Evolutionary conservation across 2,888 invertebrate species (phyloP), one percentile per base, ranked within the genome.

Genomic region (Ditula angustiorana): DNA sequence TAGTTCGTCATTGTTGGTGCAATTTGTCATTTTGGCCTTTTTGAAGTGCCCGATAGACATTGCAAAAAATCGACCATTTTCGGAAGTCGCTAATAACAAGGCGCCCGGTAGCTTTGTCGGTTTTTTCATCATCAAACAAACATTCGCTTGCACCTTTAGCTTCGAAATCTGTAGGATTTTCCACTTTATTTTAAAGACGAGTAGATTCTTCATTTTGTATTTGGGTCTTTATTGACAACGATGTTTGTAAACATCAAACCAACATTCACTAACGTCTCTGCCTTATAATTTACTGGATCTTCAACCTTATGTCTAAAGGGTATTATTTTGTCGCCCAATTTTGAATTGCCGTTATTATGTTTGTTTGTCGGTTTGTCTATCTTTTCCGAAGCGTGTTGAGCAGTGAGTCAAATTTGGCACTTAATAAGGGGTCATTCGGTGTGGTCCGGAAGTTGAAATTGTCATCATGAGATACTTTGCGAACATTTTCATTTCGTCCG

Each of bases 71-170:
- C 69, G 81, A 75, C 78, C 75, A 82, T 82, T 86, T 91, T 92
- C 89, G 91, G 92, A 91, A 90, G 89, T 89, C 74, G 76, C 84
- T 90, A 90, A 92, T 91, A 85, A 90, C 83, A 90, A 85, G 91
- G 92, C 91, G 92, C 90, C 91, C 79, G 76, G 86, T 83, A 87
- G 89, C 87, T 86, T 88, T 86, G 82, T 78, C 76, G 67, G 55
- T 69, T 81, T 83, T 85, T 84, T 82, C 83, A 76, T 74, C 66
- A 66, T 70, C 66, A 74, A 78, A 76, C 77, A 73, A 78, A 77
- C 82, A 82, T 79, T 81, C 83, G 86, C 85, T 81, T 78, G 75
- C 78, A 76, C 69, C 74, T 75, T 76, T 71, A 71, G 75, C 74
- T 60, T 69, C 60, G 56, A 60, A 52, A 74, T 66, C 68, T 64